These are phyloP conservation scores for Pterocles gutturalis DNA, from an alignment of 2,113 vertebrate genomes.

Conservation along the genomic window DNA sequence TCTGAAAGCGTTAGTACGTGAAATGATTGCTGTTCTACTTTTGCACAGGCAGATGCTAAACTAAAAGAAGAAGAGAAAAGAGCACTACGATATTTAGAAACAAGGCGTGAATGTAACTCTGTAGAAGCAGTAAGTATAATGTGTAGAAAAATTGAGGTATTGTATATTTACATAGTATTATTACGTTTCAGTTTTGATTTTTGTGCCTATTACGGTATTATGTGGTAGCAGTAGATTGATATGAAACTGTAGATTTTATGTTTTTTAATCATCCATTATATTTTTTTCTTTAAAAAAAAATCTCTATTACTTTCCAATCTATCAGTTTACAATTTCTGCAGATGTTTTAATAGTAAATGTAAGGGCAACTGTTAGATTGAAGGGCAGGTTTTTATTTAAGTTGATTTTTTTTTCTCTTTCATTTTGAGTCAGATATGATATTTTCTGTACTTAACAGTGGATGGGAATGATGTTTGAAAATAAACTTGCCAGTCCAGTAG, in stretches of 20 bases:
- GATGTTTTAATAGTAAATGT: background rate
- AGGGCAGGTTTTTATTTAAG: background rate
- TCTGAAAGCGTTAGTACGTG: conserved; percentile 45
- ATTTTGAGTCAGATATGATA: background rate
- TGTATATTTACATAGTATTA: background rate
- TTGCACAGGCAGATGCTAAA: conserved; percentile 95
- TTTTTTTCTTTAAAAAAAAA: background rate
- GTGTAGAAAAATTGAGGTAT: background rate
- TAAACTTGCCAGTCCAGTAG: background rate
- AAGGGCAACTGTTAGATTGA: background rate
- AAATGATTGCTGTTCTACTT: conserved; percentile 78
- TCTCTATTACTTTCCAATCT: background rate
- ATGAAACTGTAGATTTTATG: background rate
- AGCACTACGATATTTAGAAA: conserved; percentile 96
- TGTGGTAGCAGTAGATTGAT: background rate
- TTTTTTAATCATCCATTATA: background rate
- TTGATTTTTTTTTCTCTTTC: background rate
- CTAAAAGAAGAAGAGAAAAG: conserved; percentile 98
- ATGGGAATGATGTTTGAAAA: background rate
- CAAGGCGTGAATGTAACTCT: conserved; percentile 97
- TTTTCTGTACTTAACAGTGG: background rate
- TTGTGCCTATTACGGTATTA: background rate
- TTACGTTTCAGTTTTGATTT: background rate
- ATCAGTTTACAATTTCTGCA: background rate
- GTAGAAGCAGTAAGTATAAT: conserved; percentile 94